phyloP scores from a whole-genome alignment of 2,797 vertebrate genomes.

The Jordanella pulchra region DNA sequence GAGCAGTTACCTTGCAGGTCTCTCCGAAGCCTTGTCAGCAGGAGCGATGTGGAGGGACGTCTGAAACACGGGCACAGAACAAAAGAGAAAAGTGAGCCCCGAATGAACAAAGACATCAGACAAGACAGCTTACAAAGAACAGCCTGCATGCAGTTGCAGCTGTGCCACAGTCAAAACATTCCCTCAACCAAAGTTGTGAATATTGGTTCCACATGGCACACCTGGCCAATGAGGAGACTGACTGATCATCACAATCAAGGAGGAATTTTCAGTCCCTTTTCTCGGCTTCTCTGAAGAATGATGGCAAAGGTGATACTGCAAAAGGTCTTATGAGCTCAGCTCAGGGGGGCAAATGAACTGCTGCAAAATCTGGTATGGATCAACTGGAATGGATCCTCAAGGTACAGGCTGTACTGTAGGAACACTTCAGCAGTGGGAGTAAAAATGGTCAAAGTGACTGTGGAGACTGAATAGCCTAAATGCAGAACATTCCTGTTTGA shows the following conservation, averaged over 20 bases:
- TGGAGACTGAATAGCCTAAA: background rate
- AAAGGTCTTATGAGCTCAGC: constrained; percentile 47
- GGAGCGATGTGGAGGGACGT: constrained; percentile 87
- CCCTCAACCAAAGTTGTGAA: constrained; percentile 60
- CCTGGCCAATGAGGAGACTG: constrained; percentile 43
- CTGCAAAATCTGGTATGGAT: constrained; percentile 72
- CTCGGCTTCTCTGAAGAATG: constrained; percentile 37
- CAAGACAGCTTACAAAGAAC: constrained; percentile 59
- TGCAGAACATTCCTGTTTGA: no score
- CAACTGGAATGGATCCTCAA: constrained; percentile 56
- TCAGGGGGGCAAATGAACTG: constrained; percentile 46
- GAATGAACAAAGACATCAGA: constrained; percentile 75
- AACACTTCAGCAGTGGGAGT: background rate
- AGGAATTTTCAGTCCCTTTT: constrained; percentile 32
- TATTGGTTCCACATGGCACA: constrained; percentile 73
- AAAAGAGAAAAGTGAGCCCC: constrained; percentile 75
- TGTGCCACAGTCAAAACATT: constrained; percentile 73
- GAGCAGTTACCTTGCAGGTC: constrained; percentile 88
- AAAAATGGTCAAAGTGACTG: background rate
- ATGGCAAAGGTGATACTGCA: constrained; percentile 49
- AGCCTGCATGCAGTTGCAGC: constrained; percentile 63
- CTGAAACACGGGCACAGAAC: constrained; percentile 81
- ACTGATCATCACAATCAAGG: constrained; percentile 4
- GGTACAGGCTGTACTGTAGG: constrained; percentile 16
- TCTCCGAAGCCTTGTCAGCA: constrained; percentile 86